Conservation (phyloP, 2,888 invertebrate genomes). For the Cinara cedri region DNA sequence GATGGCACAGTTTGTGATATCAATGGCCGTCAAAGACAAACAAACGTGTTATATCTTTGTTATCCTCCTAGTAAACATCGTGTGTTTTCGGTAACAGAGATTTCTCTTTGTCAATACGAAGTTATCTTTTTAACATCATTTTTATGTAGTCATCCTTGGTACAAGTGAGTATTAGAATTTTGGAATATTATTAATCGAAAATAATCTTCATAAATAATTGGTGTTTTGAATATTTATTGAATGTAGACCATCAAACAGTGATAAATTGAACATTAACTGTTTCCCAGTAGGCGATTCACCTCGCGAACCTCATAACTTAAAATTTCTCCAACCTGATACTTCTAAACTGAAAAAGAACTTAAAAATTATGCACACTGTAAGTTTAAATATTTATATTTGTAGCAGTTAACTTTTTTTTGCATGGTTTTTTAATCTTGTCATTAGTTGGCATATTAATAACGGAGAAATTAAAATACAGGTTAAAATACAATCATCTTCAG, state of each 20-base stretch:
- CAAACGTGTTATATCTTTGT: constrained; percentile 87
- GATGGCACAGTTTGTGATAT: constrained; percentile 93
- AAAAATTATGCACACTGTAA: constrained; percentile 65
- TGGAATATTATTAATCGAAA: background rate
- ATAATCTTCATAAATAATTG: background rate
- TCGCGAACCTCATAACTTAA: constrained; percentile 75
- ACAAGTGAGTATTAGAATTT: constrained; percentile 65
- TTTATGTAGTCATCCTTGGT: constrained; percentile 88
- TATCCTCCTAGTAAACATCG: constrained; percentile 87
- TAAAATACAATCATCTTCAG: constrained; percentile 70
- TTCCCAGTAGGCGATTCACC: constrained; percentile 72
- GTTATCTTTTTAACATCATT: constrained; percentile 84
- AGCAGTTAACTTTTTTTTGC: constrained; percentile 29
- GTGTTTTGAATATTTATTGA: background rate
- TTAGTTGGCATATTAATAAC: constrained; percentile 65
- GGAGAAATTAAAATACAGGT: constrained; percentile 72
- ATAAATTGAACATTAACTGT: constrained; percentile 79
- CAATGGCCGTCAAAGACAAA: constrained; percentile 80
- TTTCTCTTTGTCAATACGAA: constrained; percentile 93
- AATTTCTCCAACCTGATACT: constrained; percentile 76
- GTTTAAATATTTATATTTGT: background rate
- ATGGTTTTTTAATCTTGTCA: constrained; percentile 43
- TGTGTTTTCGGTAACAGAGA: constrained; percentile 90
- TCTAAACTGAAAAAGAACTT: constrained; percentile 72
- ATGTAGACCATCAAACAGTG: constrained; percentile 71